Evolutionary conservation across 2,797 vertebrate genomes (phyloP).

Genomic region (Lepus oiostolus): DNA sequence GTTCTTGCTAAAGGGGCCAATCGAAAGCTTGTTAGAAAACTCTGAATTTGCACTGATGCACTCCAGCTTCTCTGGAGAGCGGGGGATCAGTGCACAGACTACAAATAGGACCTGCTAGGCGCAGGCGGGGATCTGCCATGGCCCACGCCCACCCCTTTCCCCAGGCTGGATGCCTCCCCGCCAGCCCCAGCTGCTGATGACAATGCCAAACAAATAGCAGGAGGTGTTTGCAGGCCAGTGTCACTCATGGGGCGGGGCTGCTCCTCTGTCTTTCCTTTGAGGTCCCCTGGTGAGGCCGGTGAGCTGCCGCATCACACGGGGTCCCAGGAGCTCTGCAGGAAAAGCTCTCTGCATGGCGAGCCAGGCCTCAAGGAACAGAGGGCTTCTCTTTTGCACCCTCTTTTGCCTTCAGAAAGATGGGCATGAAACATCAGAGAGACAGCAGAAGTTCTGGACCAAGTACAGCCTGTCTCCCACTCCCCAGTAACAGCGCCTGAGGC

Average conservation of each 20-base stretch:
- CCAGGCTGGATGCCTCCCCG: background rate
- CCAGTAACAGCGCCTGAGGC: background rate
- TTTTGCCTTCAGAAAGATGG: conserved; percentile 4
- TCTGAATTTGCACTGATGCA: conserved; percentile 29
- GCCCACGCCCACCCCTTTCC: background rate
- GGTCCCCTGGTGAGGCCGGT: background rate
- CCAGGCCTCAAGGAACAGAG: background rate
- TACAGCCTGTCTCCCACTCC: background rate
- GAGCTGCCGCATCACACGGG: background rate
- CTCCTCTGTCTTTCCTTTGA: conserved; percentile 26
- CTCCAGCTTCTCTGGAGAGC: conserved; percentile 21
- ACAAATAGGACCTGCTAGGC: background rate
- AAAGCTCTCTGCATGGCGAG: background rate
- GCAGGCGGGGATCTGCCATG: background rate
- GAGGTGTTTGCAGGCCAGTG: background rate
- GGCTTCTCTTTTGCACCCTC: background rate
- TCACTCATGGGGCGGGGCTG: background rate
- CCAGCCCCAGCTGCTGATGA: background rate
- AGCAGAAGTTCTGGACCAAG: background rate
- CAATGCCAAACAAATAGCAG: background rate
- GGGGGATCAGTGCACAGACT: conserved; percentile 2
- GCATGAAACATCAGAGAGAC: background rate
- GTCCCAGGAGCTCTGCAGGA: background rate
- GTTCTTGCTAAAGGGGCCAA: conserved; percentile 56
- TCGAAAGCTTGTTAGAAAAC: background rate